Evolutionary conservation across 2,888 invertebrate genomes (phyloP).

Genomic region (Strigamia transsilvanica): DNA sequence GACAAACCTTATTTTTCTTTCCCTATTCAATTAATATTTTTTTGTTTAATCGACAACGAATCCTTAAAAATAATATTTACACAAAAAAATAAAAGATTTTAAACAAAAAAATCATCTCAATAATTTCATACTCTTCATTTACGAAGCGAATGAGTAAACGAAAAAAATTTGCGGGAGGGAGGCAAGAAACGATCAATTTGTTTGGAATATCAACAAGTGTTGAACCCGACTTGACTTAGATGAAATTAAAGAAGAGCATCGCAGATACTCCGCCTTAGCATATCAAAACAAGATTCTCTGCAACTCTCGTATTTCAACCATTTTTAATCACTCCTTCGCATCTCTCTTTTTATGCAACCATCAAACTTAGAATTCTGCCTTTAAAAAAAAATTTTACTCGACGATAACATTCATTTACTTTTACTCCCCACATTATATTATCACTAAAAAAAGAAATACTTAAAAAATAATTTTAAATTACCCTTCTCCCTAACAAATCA

Average conservation of each 20-base stretch:
- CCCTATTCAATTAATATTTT: conserved; percentile 36
- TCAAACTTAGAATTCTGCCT: conserved; percentile 7
- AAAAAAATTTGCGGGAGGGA: conserved; percentile 20
- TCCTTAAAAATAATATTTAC: not conserved
- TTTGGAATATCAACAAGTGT: conserved; percentile 42
- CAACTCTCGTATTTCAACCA: not conserved
- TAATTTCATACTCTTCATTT: not conserved
- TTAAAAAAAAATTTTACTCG: not conserved
- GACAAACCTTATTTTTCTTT: conserved; percentile 23
- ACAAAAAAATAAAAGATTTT: not conserved
- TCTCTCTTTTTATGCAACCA: not conserved
- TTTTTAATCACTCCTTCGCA: not conserved
- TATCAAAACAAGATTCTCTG: not conserved
- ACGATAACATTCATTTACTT: conserved; percentile 19
- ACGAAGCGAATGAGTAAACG: not conserved
- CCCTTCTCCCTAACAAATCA: conserved; percentile 19
- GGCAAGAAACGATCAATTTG: conserved; percentile 20
- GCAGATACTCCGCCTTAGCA: not conserved
- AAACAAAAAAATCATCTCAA: not conserved
- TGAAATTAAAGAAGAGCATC: conserved; percentile 32
- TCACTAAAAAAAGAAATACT: not conserved
- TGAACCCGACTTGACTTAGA: conserved; percentile 27
- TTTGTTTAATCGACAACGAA: not conserved
- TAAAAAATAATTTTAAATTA: conserved; percentile 33
- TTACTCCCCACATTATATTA: conserved; percentile 6